Base-by-base conservation (phyloP, 2,113 vertebrate genomes). In the Pipra filicauda region DNA sequence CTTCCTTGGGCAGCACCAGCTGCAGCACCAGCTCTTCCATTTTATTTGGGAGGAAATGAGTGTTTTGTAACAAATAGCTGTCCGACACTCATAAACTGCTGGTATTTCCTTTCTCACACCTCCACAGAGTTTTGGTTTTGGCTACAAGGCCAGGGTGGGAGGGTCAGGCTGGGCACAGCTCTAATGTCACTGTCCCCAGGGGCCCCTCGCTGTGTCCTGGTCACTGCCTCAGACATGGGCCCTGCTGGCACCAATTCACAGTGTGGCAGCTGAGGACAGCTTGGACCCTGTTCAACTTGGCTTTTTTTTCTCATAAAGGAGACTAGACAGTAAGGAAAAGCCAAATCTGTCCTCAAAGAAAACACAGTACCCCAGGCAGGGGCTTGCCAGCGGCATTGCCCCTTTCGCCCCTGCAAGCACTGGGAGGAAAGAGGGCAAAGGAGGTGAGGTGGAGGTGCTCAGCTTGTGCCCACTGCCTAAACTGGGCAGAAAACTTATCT, bases 51-150 rank as follows among this genome's bases (percentile, higher is more conserved):
- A 61, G 55, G 21, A 80, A 81, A 67, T 31, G 1, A 66, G 43
- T 37, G 76, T 71, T 96, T 92, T 95, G 76, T 71, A 72, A 44
- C 80, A 82, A 84, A 69, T 1, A 11, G 22, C 55, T 69, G 55
- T 59, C 73, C 6, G 4, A 57, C 35, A 21, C 86, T 77, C 69
- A 5, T 31, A 77, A 88, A 67, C 17, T 1, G 0, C 61, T 12
- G 26, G 18, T 52, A 55, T 54, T 92, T 91, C 86, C 83, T 84
- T 80, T 70, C 91, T 81, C 69, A 74, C 92, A 58, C 72, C 46
- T 83, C 76, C 59, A 8, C n/a, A 1, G 8, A 20, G 61, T 74
- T 67, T 71, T 4, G 7, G 18, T 6, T 84, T n/a, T 28, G n/a
- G 55, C 71, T 62, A 0, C 46, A n/a, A 16, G 64, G 86, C 30